Evolutionary conservation across 2,888 invertebrate species (phyloP).

Genomic region (Acrobasis suavella): DNA sequence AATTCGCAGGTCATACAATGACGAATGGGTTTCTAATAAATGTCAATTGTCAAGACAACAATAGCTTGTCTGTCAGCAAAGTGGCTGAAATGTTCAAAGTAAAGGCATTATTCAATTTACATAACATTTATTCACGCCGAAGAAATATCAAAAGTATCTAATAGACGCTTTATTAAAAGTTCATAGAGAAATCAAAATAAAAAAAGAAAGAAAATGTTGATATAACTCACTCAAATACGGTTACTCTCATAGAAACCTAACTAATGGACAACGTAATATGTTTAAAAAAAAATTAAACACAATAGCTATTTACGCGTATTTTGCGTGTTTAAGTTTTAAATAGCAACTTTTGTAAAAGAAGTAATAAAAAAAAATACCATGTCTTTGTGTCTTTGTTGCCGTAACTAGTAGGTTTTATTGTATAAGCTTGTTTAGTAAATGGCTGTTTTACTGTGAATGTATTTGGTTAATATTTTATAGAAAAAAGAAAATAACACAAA

Average conservation of each 20-base stretch:
- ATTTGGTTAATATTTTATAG: too few relatives aligned
- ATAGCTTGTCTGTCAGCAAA: conserved; percentile 29
- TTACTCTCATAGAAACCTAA: neutral
- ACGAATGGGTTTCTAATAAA: conserved; percentile 26
- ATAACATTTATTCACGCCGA: neutral
- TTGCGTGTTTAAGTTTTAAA: too few relatives aligned
- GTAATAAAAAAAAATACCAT: too few relatives aligned
- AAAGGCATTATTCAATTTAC: conserved; percentile 30
- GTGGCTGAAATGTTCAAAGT: conserved; percentile 31
- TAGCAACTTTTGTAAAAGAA: too few relatives aligned
- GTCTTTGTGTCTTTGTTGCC: too few relatives aligned
- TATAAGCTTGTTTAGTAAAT: too few relatives aligned
- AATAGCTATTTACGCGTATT: too few relatives aligned
- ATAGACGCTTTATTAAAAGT: neutral
- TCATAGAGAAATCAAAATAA: neutral
- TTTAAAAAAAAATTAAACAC: too few relatives aligned
- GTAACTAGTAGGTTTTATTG: too few relatives aligned
- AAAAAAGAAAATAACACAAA: too few relatives aligned
- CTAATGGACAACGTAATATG: neutral
- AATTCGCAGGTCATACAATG: conserved; percentile 1
- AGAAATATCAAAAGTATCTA: neutral
- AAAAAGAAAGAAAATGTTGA: neutral
- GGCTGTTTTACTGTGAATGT: too few relatives aligned
- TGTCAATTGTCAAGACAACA: conserved; percentile 37
- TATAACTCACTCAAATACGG: neutral